These are phyloP conservation scores for Mycteria americana DNA, from an alignment of 2,797 vertebrate genomes.

Conservation along the genomic window DNA sequence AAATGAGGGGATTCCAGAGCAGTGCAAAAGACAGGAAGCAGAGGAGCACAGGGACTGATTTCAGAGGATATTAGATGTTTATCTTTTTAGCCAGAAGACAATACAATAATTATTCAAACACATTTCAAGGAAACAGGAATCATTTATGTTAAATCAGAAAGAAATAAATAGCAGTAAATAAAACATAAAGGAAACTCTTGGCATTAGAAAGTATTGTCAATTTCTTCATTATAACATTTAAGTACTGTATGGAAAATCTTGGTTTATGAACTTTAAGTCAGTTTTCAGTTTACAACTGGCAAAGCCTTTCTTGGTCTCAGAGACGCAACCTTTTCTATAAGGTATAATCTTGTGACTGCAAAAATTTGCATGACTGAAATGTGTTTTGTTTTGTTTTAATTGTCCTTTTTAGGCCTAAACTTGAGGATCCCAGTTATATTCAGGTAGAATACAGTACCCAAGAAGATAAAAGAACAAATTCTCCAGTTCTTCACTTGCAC, in stretches of 20 bases:
- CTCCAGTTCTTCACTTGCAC: background rate
- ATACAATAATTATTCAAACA: background rate
- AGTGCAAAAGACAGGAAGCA: background rate
- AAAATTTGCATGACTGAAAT: background rate
- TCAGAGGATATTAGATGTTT: background rate
- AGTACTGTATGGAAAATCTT: background rate
- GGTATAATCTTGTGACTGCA: background rate
- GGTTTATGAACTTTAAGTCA: background rate
- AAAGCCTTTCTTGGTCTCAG: background rate
- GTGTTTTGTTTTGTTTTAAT: background rate
- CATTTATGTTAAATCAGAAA: background rate
- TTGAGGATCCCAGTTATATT: background rate
- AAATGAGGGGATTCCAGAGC: background rate
- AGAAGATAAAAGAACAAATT: background rate
- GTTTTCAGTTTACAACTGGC: background rate
- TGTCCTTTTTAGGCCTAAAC: background rate
- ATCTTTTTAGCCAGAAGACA: background rate
- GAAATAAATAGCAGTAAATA: background rate
- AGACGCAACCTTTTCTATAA: background rate
- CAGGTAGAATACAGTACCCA: background rate
- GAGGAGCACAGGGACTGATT: background rate
- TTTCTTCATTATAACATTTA: background rate
- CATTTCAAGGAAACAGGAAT: slow-evolving; percentile 7
- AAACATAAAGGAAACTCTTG: background rate
- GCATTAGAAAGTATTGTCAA: background rate